These are phyloP conservation scores for Clarias magur DNA, from an alignment of 2,113 vertebrate genomes.

Conservation along the genomic window DNA sequence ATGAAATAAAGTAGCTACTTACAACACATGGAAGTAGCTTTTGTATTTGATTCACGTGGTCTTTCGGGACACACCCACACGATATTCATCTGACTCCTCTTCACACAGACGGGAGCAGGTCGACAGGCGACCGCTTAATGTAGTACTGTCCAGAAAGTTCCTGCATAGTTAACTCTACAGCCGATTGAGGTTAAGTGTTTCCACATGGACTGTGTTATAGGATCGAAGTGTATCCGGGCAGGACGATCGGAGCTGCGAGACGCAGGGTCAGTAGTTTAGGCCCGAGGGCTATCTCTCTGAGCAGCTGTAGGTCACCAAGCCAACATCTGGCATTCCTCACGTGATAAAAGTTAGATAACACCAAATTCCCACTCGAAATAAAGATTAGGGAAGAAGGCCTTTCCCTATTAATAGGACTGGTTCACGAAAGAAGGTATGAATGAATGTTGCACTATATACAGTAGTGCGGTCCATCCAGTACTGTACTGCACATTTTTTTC, in stretches of 20 bases:
- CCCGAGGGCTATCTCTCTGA: conserved; percentile 49
- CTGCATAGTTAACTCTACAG: not conserved
- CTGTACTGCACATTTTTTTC: not conserved
- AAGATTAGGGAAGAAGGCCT: conserved; percentile 1
- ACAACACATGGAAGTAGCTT: not conserved
- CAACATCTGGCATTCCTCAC: conserved; percentile 56
- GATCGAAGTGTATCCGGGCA: conserved; percentile 5
- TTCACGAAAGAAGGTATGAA: not conserved
- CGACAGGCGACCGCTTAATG: not conserved
- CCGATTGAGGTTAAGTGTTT: conserved; percentile 32
- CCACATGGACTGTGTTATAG: conserved; percentile 29
- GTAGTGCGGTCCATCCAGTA: not conserved
- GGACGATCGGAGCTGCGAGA: conserved; percentile 30
- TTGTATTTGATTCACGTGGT: not conserved
- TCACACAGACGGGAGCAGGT: not conserved
- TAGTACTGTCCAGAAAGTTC: not conserved
- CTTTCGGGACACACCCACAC: not conserved
- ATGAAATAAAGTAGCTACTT: not conserved
- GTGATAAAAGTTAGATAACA: conserved; percentile 48
- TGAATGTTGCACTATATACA: not conserved
- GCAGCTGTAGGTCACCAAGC: conserved; percentile 46
- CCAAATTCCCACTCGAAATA: not conserved
- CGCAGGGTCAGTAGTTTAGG: conserved; percentile 47
- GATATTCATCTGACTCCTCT: not conserved
- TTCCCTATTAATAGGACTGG: not conserved